Evolutionary conservation across 1,140 invertebrate species (phyloP), one percentile per base, ranked within the genome.

Genomic region (Phthorimaea operculella): DNA sequence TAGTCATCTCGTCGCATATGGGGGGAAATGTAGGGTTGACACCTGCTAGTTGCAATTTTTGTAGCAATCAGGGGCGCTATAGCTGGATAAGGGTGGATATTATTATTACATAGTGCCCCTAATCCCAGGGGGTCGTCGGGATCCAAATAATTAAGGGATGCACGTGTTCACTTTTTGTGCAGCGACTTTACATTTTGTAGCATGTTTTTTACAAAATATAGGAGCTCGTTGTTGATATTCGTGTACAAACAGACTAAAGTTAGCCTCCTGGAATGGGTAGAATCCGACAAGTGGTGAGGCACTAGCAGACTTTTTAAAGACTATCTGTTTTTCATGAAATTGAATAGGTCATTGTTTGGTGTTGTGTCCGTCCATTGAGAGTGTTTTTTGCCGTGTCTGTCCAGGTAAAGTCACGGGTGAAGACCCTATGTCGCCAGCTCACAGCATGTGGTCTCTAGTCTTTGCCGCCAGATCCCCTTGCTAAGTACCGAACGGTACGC

Each of bases 401-500:
- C 21, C 21, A 28, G 21, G 21, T 28, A 28, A 28, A 28, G 21
- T 28, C 21, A 6, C 6, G 21, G 6, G 21, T 28, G 6, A 28
- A 28, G 21, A 28, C 21, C 21, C 21, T 6, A 6, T 28, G 21
- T 28, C 21, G 21, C 21, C 21, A 28, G 21, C 3, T 39, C 10
- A 39, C n/a, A 39, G 36, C 36, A 39, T n/a, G 36, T 39, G 36
- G 36, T n/a, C 36, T 39, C 52, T 16, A 28, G 21, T 28, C 21
- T 28, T 4, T 28, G 33, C 52, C 55, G 54, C 60, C 60, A 61
- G 57, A 69, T 70, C 62, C 55, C 51, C 59, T 68, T 60, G 63
- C 51, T 64, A 68, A 63, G 59, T 59, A 71, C 58, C 58, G 57
- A 64, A 68, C 53, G 64, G 21, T 28, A 28, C 21, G 21, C 6